phyloP scores from a whole-genome alignment of 2,888 invertebrate genomes.

The Andrena hattorfiana region DNA sequence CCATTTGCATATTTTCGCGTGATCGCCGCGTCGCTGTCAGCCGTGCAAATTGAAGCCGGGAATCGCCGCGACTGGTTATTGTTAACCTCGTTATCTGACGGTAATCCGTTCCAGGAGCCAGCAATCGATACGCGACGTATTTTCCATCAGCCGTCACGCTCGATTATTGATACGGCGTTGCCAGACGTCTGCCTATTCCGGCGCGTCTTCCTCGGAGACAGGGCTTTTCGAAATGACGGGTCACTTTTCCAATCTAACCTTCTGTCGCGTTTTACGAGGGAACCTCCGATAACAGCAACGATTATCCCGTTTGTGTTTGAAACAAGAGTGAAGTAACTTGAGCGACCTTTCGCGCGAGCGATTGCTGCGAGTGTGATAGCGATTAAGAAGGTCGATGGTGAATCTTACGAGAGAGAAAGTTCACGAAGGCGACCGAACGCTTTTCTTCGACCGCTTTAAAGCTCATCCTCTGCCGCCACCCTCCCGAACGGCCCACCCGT shows the following conservation, averaged over 20 bases:
- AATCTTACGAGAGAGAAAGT: no score
- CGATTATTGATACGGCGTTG: slow-evolving; percentile 30
- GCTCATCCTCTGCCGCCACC: background rate
- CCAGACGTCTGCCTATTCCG: background rate
- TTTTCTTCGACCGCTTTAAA: background rate
- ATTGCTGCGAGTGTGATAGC: no score
- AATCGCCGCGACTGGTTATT: slow-evolving; percentile 51
- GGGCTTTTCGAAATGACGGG: background rate
- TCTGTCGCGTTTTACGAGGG: background rate
- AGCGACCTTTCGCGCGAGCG: no score
- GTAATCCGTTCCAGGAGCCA: slow-evolving; percentile 62
- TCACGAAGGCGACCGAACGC: background rate
- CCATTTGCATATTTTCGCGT: slow-evolving; percentile 46
- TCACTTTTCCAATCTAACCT: slow-evolving; percentile 3
- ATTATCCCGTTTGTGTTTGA: no score
- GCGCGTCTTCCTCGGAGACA: background rate
- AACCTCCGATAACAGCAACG: background rate
- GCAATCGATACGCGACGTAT: slow-evolving; percentile 69
- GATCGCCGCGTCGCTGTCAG: slow-evolving; percentile 29
- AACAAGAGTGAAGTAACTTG: no score
- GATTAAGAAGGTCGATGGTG: no score
- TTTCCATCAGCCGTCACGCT: slow-evolving; percentile 63
- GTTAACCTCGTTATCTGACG: slow-evolving; percentile 72
- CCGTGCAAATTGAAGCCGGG: slow-evolving; percentile 39
- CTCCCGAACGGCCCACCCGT: background rate